Base-by-base conservation (phyloP, 2,888 invertebrate genomes). In the Conus canariensis region DNA sequence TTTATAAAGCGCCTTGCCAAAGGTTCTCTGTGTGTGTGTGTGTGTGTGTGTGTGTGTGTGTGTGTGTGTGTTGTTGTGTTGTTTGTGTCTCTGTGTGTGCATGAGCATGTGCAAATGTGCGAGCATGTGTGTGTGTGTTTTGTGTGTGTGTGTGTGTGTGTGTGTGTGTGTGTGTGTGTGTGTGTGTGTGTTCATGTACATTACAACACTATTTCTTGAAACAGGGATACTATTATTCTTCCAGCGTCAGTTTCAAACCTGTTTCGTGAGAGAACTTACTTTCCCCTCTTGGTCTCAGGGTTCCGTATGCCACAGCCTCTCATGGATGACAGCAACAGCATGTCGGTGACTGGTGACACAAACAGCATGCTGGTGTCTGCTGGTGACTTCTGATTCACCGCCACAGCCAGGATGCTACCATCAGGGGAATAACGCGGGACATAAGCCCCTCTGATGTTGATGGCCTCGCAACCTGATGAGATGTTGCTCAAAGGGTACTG, bases 321-420 rank as follows among this genome's bases (percentile, higher is more conserved):
- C 91, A 95, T 89, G 74, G 94, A 94, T 30, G 94, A 93, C 7
- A 94, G 94, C 19, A 95, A 91, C 45, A 95, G 93, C 25, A 95
- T 95, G 88, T 95, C 95, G 56, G 95, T 95, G 87, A 95, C 91
- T 0, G 95, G 93, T 9, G 96, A 95, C 67, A 96, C 93, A 93
- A 94, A 96, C 91, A 95, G 88, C 92, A 96, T 92, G 88, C 93
- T 93, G 45, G 94, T 95, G 83, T 93, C 92, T 82, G 92, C 91
- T 6, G 95, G 94, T 70, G 92, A 92, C 83, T 92, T 94, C 92
- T 95, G 95, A 93, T 96, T 96, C 92, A 95, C 94, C 83, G 95
- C 95, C 59, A 96, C 93, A 56, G 95, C 95, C 10, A 96, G 91
- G 88, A 96, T 94, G 91, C 95, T 95, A 64, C 95, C 95, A 92